phyloP scores from a whole-genome alignment of 2,797 vertebrate species.

The Limosa lapponica region DNA sequence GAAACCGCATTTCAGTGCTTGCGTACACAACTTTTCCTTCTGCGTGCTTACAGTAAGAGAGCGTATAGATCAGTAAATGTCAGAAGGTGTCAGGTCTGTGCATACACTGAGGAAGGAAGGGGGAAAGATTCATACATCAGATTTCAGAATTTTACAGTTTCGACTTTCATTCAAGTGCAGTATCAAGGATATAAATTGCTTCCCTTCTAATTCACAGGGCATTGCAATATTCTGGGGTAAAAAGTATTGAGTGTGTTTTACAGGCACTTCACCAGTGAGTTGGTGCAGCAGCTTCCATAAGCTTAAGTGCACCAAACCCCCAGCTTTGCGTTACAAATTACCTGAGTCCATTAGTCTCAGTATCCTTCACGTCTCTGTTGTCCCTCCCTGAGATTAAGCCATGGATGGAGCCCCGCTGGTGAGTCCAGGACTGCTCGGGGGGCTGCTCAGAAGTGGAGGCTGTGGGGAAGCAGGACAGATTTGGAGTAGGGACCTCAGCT shows the following conservation, averaged over 20 bases:
- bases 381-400: not conserved
- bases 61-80: not conserved
- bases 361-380: not conserved
- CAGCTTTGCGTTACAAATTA: not conserved
- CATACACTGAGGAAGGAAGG: fast-evolving
- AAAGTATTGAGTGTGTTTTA: fast-evolving
- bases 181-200: not conserved
- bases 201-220: not conserved
- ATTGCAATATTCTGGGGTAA: not conserved
- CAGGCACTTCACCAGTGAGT: not conserved
- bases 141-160: not conserved
- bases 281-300: not conserved
- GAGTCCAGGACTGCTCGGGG: not conserved
- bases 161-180: not conserved
- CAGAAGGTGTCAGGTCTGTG: not conserved
- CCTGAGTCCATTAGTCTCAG: fast-evolving
- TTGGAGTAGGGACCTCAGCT: not conserved
- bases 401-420: fast-evolving
- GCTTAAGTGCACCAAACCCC: not conserved
- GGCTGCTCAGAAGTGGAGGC: not conserved
- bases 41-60: fast-evolving
- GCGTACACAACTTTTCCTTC: not conserved
- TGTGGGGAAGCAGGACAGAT: not conserved
- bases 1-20: fast-evolving
- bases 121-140: fast-evolving